These are phyloP conservation scores for Dasyurus viverrinus DNA, from an alignment of 2,113 vertebrate genomes.

Conservation along the genomic window DNA sequence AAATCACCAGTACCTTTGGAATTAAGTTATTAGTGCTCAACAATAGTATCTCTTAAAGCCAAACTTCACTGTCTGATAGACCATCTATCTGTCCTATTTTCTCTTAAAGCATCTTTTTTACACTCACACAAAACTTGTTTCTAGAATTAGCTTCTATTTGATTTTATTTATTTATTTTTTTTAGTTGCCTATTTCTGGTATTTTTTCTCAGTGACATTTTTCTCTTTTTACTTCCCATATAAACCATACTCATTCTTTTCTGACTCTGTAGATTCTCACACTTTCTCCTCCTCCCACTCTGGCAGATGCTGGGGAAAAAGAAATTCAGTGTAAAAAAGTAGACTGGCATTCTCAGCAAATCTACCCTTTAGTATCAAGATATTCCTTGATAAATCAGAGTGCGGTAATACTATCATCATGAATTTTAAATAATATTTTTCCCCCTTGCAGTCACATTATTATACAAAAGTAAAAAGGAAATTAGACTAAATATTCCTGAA, in stretches of 20 bases:
- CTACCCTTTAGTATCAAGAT: conserved; percentile 73
- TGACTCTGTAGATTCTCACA: conserved; percentile 72
- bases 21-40: neutral
- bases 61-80: neutral
- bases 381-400: conserved; percentile 66
- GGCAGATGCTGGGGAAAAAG: conserved; percentile 74
- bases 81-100: neutral
- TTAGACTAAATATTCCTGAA: neutral
- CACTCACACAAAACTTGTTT: neutral
- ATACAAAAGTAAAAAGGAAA: neutral
- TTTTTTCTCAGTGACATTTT: conserved; percentile 53
- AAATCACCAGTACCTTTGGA: neutral
- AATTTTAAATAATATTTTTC: neutral
- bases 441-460: neutral
- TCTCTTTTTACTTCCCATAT: conserved; percentile 25
- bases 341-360: conserved; percentile 70
- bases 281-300: conserved; percentile 76
- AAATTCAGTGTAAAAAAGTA: conserved; percentile 69
- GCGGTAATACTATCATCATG: neutral
- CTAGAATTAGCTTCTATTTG: neutral
- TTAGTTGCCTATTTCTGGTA: conserved; percentile 35
- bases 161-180: neutral
- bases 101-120: neutral
- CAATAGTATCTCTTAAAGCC: neutral
- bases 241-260: conserved; percentile 69